These are phyloP conservation scores for Drosophila parabipectinata DNA, from an alignment of 1,140 invertebrate species.

Conservation along the genomic window DNA sequence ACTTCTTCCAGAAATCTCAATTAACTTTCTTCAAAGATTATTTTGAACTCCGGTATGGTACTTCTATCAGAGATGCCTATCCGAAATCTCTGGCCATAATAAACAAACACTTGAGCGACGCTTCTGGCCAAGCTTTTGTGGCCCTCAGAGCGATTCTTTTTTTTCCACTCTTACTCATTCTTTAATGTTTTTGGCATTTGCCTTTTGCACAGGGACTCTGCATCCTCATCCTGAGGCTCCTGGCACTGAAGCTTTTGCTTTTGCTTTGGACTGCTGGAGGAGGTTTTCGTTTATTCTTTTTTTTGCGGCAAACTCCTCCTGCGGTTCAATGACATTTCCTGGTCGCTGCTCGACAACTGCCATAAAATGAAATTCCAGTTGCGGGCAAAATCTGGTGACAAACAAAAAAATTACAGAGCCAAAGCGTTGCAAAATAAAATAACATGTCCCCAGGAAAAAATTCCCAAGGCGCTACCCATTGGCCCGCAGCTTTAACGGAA, in stretches of 20 bases:
- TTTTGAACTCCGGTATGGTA: neutral
- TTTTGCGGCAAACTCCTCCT: slow-evolving; percentile 43
- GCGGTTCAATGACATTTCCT: slow-evolving; percentile 70
- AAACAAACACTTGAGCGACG: slow-evolving; percentile 11
- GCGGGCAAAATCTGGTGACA: slow-evolving; percentile 30
- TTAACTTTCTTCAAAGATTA: slow-evolving; percentile 1
- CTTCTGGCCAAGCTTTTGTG: slow-evolving; percentile 1
- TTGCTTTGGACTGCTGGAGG: slow-evolving; percentile 50
- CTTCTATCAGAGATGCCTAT: slow-evolving; percentile 12
- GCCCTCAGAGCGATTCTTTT: neutral
- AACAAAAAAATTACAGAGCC: slow-evolving; percentile 51
- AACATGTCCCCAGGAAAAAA: slow-evolving; percentile 35
- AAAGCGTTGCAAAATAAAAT: slow-evolving; percentile 5
- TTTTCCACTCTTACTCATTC: slow-evolving; percentile 17
- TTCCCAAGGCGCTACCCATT: slow-evolving; percentile 28
- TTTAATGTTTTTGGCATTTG: slow-evolving; percentile 54
- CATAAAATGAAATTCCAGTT: slow-evolving; percentile 65
- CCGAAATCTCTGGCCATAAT: neutral
- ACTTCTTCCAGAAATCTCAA: neutral
- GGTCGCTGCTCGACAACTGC: slow-evolving; percentile 31
- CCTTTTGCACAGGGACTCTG: slow-evolving; percentile 25
- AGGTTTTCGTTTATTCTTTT: slow-evolving; percentile 34
- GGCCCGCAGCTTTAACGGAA: slow-evolving; percentile 59
- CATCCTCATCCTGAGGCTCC: slow-evolving; percentile 16
- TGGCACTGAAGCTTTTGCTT: slow-evolving; percentile 19